Percentiles rank a stretch among this genome's conserved stretches.
These are phyloP conservation scores for Philaenus spumarius DNA, from an alignment of 1,140 invertebrate species.

Conservation along the genomic window DNA sequence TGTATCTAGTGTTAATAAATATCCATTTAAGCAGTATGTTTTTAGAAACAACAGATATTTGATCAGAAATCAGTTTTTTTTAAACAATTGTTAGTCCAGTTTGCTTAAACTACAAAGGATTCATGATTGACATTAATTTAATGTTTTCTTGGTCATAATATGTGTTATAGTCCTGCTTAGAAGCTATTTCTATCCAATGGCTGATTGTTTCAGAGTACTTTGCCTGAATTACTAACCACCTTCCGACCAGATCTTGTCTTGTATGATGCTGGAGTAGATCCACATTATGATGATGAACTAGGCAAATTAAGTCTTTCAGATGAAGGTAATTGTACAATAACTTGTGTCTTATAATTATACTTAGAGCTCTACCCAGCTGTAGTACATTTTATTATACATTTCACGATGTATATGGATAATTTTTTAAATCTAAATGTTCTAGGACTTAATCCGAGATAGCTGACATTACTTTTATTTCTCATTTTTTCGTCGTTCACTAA, in stretches of 20 bases:
- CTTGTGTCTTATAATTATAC: background rate
- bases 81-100: too few species aligned
- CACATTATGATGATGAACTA: slow-evolving; percentile 35
- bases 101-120: too few species aligned
- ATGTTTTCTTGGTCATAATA: too few species aligned
- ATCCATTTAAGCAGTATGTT: too few species aligned
- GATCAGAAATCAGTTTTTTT: too few species aligned
- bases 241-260: slow-evolving; percentile 37
- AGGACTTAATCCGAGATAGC: background rate
- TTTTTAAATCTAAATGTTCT: slow-evolving; percentile 1
- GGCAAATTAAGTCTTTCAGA: slow-evolving; percentile 36
- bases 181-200: too few species aligned
- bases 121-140: too few species aligned
- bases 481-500: background rate
- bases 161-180: too few species aligned
- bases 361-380: background rate
- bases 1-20: too few species aligned
- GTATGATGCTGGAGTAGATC: slow-evolving; percentile 39
- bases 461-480: background rate
- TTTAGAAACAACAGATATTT: too few species aligned
- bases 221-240: slow-evolving; percentile 32
- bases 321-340: slow-evolving; percentile 29
- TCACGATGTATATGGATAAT: background rate
- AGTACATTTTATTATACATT: background rate
- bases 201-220: slow-evolving; percentile 27